These are phyloP conservation scores for Margaritifera margaritifera DNA, from an alignment of 2,888 invertebrate species.

Conservation along the genomic window DNA sequence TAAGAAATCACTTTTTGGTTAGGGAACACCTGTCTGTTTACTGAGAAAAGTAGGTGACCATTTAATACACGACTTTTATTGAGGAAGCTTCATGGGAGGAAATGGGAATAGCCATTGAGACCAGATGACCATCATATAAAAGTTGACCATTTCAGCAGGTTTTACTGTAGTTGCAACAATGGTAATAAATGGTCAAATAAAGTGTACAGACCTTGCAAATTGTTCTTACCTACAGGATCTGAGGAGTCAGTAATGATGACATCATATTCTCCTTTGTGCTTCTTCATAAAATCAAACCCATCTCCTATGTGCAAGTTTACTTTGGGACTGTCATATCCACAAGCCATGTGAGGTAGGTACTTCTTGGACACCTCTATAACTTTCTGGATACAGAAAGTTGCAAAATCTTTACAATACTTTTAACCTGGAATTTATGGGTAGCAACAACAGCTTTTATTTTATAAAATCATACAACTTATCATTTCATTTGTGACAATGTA, in stretches of 20 bases:
- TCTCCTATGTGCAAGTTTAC: slow-evolving; percentile 89
- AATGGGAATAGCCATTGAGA: background rate
- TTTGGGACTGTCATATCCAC: slow-evolving; percentile 88
- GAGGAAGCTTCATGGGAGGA: background rate
- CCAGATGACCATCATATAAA: background rate
- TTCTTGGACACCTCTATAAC: slow-evolving; percentile 93
- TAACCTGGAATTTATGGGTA: too few relatives aligned
- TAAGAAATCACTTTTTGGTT: too few relatives aligned
- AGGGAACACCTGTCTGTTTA: too few relatives aligned
- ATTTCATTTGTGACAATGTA: too few relatives aligned
- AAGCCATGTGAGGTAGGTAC: slow-evolving; percentile 92
- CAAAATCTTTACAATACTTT: too few relatives aligned
- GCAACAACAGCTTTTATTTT: too few relatives aligned
- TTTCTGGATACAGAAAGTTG: slow-evolving; percentile 70
- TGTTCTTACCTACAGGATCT: slow-evolving; percentile 87
- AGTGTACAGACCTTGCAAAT: slow-evolving; percentile 1
- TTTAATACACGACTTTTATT: background rate
- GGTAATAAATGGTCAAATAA: background rate
- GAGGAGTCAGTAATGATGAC: slow-evolving; percentile 99
- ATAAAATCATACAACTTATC: too few relatives aligned
- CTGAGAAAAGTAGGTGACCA: background rate
- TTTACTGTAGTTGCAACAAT: too few relatives aligned
- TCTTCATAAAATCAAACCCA: slow-evolving; percentile 94
- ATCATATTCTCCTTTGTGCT: slow-evolving; percentile 88
- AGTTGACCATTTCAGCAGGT: too few relatives aligned